Evolutionary conservation across 2,113 vertebrate species (phyloP), one percentile per base, ranked within the genome.

Genomic region (Vanacampus margaritifer): DNA sequence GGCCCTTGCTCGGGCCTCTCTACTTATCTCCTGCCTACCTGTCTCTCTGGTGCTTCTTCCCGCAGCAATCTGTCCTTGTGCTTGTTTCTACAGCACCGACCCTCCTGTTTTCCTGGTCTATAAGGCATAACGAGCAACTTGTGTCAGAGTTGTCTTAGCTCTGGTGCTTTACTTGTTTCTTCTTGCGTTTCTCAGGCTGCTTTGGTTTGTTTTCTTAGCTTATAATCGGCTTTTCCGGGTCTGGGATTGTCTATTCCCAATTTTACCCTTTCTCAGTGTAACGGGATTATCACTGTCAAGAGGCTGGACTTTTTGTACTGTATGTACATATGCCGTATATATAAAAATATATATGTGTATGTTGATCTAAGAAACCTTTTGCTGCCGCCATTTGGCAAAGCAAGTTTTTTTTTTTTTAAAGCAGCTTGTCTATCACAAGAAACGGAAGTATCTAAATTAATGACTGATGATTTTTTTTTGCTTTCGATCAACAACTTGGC

Each of bases 191-290:
- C 71, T 78, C 53, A 69, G n/a, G 23, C 77, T 67, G 76, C 78
- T 74, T 75, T 66, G 79, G 71, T 85, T 86, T 86, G 77, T 86
- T 84, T 80, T 76, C 74, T 81, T 69, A 78, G 79, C 79, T 75
- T 77, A 81, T 89, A 88, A 87, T 87, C 81, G 80, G 85, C 83
- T 89, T 90, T 90, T 80, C 79, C 23, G 75, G 76, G 84, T 88
- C 83, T 83, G 77, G 87, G 81, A 87, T 89, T 46, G 74, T 79
- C 79, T 87, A 76, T 82, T 82, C 79, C 79, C 79, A 81, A 84
- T 76, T 85, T 87, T 83, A 76, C 79, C 70, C 76, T 83, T 67
- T 76, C 81, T 76, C 39, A 24, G 77, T 80, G 78, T 80, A 65
- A 73, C 66, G 72, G 78, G 86, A 86, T 90, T 84, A 90, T 85